Evolutionary conservation across 2,797 vertebrate species (phyloP).

Genomic region (Bovichtus diacanthus): DNA sequence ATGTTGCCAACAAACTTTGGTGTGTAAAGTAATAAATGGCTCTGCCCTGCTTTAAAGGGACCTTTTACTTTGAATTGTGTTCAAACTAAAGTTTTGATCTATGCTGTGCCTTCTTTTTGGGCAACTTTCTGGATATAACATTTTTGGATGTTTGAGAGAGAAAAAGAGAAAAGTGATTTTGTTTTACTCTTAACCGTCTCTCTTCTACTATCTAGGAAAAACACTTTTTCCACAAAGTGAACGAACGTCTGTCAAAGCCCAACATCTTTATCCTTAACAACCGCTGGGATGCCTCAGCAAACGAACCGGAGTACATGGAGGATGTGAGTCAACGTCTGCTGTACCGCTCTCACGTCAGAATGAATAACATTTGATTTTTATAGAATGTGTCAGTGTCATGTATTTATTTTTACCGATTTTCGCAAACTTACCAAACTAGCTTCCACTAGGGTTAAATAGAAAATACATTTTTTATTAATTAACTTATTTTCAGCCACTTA

Average conservation of each 20-base stretch:
- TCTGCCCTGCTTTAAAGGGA: background rate
- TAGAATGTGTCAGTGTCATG: background rate
- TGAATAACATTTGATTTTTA: background rate
- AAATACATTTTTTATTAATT: background rate
- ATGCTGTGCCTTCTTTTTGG: background rate
- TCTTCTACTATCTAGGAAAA: conserved; percentile 89
- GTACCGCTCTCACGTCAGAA: background rate
- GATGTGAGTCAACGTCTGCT: conserved; percentile 87
- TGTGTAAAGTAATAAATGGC: background rate
- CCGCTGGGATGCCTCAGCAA: conserved; percentile 98
- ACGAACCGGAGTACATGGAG: conserved; percentile 98
- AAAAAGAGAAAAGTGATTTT: background rate
- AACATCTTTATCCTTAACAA: conserved; percentile 99
- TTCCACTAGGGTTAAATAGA: background rate
- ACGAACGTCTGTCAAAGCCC: conserved; percentile 95
- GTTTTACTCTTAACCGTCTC: background rate
- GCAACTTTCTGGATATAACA: background rate
- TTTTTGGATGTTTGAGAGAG: background rate
- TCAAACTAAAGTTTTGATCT: background rate
- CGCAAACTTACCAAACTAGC: background rate
- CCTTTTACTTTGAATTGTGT: too few species aligned
- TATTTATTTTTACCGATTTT: background rate
- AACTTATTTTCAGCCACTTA: background rate
- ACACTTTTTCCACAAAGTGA: conserved; percentile 99
- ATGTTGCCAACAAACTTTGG: background rate